Conservation (phyloP, 2,113 vertebrate species). For the Genyomyrus donnyi region DNA sequence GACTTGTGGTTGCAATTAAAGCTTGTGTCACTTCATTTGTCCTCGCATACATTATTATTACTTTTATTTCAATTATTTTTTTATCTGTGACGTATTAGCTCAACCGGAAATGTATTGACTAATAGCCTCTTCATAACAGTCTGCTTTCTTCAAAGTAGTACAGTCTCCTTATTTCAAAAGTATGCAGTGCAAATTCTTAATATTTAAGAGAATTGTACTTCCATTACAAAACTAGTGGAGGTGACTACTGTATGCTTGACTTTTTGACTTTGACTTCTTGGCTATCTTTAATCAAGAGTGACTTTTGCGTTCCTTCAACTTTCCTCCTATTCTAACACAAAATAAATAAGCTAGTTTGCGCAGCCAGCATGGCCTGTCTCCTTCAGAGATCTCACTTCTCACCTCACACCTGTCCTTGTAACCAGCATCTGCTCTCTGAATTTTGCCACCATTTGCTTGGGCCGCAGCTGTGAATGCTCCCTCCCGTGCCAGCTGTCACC, state of each 20-base stretch:
- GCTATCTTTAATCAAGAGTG: background rate
- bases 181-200: background rate
- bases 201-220: background rate
- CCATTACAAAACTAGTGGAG: background rate
- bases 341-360: background rate
- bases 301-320: background rate
- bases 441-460: slow-evolving; percentile 48
- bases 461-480: slow-evolving; percentile 57
- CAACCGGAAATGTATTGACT: too few species aligned
- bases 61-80: too few species aligned
- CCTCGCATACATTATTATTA: too few species aligned
- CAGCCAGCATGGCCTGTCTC: background rate
- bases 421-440: slow-evolving; percentile 46
- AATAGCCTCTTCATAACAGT: background rate
- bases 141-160: background rate
- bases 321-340: background rate
- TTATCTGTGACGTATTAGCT: too few species aligned
- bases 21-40: too few species aligned
- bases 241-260: background rate
- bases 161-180: background rate
- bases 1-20: too few species aligned
- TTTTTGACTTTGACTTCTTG: background rate
- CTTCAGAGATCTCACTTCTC: background rate
- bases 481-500: slow-evolving; percentile 55
- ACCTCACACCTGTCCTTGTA: slow-evolving; percentile 8